These are phyloP conservation scores for Pipistrellus pipistrellus DNA, from an alignment of 2,797 vertebrate genomes.

Conservation along the genomic window DNA sequence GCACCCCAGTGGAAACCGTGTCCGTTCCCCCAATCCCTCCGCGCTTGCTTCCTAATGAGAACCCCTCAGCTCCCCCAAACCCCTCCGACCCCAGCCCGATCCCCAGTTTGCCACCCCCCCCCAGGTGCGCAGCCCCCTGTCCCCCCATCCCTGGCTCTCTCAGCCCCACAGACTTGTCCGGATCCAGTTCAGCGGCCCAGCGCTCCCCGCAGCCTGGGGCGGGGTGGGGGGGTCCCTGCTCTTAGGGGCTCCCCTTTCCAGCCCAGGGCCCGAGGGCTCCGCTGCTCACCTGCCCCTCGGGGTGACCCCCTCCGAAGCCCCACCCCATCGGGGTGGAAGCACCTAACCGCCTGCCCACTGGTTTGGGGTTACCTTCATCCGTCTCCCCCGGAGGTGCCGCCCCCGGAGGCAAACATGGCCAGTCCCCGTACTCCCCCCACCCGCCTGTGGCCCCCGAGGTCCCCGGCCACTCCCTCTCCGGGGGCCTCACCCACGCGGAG, in stretches of 20 bases:
- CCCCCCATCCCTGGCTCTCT: background rate
- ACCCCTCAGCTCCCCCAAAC: background rate
- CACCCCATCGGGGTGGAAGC: background rate
- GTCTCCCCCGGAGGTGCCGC: background rate
- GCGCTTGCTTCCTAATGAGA: background rate
- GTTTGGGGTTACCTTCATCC: background rate
- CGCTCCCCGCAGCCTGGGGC: background rate
- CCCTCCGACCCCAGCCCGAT: background rate
- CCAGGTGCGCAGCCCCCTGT: background rate
- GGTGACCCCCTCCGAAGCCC: conserved; percentile 32
- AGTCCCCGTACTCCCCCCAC: background rate
- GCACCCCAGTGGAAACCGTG: background rate
- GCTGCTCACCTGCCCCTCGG: background rate
- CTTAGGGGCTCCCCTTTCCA: background rate
- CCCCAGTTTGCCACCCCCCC: conserved; percentile 12
- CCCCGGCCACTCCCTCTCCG: background rate
- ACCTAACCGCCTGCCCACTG: background rate
- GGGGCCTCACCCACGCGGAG: background rate
- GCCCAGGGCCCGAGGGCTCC: background rate
- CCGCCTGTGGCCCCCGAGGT: background rate
- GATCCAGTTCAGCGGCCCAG: background rate
- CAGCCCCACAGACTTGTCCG: background rate
- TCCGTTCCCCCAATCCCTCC: background rate
- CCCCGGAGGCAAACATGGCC: background rate
- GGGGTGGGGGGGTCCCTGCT: background rate